Percentiles rank a stretch among this genome's conserved stretches.
These are phyloP conservation scores for Mycogona germanica DNA, from an alignment of 2,888 invertebrate species.

Conservation along the genomic window DNA sequence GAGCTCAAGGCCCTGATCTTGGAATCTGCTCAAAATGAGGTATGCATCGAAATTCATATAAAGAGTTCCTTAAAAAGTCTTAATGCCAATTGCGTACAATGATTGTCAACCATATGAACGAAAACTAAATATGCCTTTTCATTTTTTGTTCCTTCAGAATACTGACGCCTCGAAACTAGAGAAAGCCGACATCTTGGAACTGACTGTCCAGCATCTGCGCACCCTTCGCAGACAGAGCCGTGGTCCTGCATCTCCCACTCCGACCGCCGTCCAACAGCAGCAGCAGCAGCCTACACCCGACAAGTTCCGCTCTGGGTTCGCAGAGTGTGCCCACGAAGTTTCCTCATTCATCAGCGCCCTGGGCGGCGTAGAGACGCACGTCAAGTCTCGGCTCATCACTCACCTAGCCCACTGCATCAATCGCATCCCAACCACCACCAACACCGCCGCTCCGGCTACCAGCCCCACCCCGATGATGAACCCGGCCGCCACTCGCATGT, in stretches of 20 bases:
- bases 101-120: no score
- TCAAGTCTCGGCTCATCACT: slow-evolving; percentile 25
- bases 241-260: neutral
- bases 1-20: slow-evolving; percentile 14
- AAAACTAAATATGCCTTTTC: no score
- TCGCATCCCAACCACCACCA: slow-evolving; percentile 6
- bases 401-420: slow-evolving; percentile 27
- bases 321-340: slow-evolving; percentile 30
- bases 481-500: neutral
- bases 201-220: slow-evolving; percentile 16
- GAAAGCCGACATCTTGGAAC: slow-evolving; percentile 17
- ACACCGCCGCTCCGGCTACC: neutral
- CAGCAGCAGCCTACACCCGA: slow-evolving; percentile 14
- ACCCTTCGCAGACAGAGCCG: slow-evolving; percentile 7
- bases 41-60: neutral
- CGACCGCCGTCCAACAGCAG: neutral
- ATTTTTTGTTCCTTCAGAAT: slow-evolving; percentile 8
- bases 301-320: slow-evolving; percentile 29
- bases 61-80: no score
- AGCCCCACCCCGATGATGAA: neutral
- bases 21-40: slow-evolving; percentile 17
- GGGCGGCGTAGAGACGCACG: slow-evolving; percentile 26
- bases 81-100: no score
- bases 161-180: slow-evolving; percentile 17
- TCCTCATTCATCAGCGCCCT: slow-evolving; percentile 26